phyloP scores from a whole-genome alignment of 1,140 invertebrate species.

The Drosophila varians region DNA sequence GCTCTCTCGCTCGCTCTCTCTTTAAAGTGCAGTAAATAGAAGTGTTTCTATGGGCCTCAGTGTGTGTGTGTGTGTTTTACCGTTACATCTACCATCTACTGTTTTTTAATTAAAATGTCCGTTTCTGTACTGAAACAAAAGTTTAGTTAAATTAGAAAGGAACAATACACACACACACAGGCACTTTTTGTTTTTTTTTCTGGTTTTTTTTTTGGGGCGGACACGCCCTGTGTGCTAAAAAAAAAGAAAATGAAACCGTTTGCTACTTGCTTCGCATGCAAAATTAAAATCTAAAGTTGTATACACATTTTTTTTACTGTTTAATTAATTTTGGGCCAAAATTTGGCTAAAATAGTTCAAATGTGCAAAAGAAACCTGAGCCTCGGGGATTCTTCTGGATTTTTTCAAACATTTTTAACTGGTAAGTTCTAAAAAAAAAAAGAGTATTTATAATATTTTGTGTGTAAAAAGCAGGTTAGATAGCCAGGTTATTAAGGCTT shows the following conservation, averaged over 20 bases:
- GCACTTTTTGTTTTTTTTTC: not conserved
- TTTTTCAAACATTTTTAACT: not conserved
- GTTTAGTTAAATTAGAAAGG: not conserved
- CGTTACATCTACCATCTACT: no score
- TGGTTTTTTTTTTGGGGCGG: not conserved
- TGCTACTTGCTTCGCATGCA: conserved; percentile 6
- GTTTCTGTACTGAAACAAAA: not conserved
- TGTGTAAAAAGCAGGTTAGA: not conserved
- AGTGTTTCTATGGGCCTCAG: conserved; percentile 9
- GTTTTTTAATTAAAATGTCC: not conserved
- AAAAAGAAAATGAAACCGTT: not conserved
- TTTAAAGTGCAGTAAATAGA: conserved; percentile 18
- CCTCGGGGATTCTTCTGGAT: not conserved
- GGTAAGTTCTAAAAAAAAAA: not conserved
- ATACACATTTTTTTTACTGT: not conserved
- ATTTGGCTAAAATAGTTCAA: not conserved
- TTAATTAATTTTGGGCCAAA: not conserved
- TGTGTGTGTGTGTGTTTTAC: conserved; percentile 24
- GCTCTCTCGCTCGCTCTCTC: conserved; percentile 5
- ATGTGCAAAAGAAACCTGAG: no score
- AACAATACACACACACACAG: not conserved
- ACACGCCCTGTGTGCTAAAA: not conserved
- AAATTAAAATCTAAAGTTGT: not conserved
- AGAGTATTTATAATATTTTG: not conserved
- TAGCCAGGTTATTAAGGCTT: no score